These are phyloP conservation scores for Motacilla tschutschensis DNA, from an alignment of 2,113 vertebrate genomes.

Conservation along the genomic window DNA sequence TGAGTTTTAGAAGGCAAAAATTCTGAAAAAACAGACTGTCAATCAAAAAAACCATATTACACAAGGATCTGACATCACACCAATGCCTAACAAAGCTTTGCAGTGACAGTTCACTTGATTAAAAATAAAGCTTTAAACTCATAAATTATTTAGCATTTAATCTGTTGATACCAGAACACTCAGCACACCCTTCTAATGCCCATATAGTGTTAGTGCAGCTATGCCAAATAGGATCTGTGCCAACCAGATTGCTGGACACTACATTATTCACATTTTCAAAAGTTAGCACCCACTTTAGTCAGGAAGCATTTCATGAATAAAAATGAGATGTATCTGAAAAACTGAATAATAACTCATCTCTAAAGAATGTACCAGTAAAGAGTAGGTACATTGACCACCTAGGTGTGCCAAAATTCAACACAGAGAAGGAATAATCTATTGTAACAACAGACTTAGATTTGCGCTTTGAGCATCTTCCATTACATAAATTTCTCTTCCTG, in stretches of 20 bases:
- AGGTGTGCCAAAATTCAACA: not conserved
- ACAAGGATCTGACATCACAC: conserved; percentile 38
- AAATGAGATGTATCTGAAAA: not conserved
- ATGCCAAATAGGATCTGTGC: conserved; percentile 21
- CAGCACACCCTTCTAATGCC: conserved; percentile 41
- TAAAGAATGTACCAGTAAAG: not conserved
- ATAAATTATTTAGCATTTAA: conserved; percentile 51
- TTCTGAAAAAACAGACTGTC: conserved; percentile 25
- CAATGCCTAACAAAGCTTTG: conserved; percentile 24
- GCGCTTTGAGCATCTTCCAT: not conserved
- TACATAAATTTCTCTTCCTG: not conserved
- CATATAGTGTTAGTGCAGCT: not conserved
- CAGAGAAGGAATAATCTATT: not conserved
- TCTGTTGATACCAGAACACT: conserved; percentile 46
- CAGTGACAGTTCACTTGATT: conserved; percentile 35
- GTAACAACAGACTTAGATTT: not conserved
- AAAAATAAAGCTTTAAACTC: conserved; percentile 34
- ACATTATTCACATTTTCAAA: conserved; percentile 21
- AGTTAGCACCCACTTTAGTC: not conserved
- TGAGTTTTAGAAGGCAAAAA: conserved; percentile 30
- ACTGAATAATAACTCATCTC: not conserved
- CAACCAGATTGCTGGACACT: conserved; percentile 46
- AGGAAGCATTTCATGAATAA: conserved; percentile 15
- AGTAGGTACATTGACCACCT: not conserved
- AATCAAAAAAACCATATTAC: conserved; percentile 27